Evolutionary conservation across 2,797 vertebrate species (phyloP).

Genomic region (Pipistrellus pygmaeus): DNA sequence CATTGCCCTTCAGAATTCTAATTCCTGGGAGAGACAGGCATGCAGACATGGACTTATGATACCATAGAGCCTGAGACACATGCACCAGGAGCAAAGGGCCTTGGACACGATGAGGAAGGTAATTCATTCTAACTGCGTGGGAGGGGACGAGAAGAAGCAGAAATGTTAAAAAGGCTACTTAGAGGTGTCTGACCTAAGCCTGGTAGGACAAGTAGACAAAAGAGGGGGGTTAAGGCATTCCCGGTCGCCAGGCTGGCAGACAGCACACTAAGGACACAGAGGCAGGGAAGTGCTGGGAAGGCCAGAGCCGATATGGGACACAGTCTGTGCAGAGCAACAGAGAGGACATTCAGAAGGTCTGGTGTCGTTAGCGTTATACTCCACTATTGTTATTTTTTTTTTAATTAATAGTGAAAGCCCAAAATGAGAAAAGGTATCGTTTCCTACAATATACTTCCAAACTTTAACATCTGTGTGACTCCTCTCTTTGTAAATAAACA

Average conservation of each 20-base stretch:
- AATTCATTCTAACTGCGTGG: neutral
- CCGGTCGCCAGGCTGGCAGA: neutral
- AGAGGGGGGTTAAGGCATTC: neutral
- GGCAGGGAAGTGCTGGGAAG: neutral
- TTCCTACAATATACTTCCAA: slow-evolving; percentile 57
- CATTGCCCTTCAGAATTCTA: neutral
- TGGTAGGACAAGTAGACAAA: neutral
- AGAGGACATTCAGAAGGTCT: neutral
- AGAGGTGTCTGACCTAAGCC: neutral
- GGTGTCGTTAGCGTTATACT: neutral
- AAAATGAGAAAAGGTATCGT: slow-evolving; percentile 21
- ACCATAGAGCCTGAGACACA: neutral
- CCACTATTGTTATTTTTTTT: neutral
- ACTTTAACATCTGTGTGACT: slow-evolving; percentile 19
- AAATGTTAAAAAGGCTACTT: neutral
- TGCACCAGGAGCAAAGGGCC: neutral
- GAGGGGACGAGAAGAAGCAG: neutral
- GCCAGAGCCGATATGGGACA: neutral
- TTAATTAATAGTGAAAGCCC: neutral
- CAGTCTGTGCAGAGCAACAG: neutral
- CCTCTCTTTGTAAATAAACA: slow-evolving; percentile 68
- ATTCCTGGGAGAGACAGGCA: neutral
- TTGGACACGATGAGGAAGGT: neutral
- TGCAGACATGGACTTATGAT: neutral
- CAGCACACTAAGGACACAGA: neutral